Percentiles rank a stretch among this genome's conserved stretches.
phyloP scores from a whole-genome alignment of 53 echinoderm and acorn worm genomes.

The Paracentrotus lividus region DNA sequence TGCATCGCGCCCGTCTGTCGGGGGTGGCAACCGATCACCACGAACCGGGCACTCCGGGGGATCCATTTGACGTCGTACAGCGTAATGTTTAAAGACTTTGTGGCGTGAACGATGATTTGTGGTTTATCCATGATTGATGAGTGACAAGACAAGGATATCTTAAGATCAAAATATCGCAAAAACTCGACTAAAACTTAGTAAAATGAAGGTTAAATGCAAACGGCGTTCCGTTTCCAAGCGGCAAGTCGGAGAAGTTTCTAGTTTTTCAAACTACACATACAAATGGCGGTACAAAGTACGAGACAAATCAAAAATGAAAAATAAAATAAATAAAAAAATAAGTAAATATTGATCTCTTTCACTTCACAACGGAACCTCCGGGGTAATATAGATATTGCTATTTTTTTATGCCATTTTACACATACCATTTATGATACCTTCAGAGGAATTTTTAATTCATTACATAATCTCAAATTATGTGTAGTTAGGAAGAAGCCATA shows the following conservation, averaged over 20 bases:
- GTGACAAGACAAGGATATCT: not conserved
- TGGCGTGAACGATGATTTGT: slow-evolving; percentile 90
- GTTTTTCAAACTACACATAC: not conserved
- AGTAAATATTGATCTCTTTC: too few species aligned
- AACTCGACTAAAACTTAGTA: not conserved
- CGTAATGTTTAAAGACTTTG: slow-evolving; percentile 90
- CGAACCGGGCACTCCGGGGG: slow-evolving; percentile 96
- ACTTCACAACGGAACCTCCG: not conserved
- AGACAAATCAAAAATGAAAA: not conserved
- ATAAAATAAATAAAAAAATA: too few species aligned
- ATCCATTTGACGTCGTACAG: slow-evolving; percentile 93
- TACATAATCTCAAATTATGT: too few species aligned
- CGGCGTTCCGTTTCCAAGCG: slow-evolving; percentile 3
- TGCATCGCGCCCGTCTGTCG: slow-evolving; percentile 93
- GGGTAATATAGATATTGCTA: too few species aligned
- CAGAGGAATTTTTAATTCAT: too few species aligned
- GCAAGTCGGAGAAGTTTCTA: not conserved
- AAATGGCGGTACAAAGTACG: not conserved
- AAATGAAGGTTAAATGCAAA: not conserved
- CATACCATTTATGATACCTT: too few species aligned
- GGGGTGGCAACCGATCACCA: slow-evolving; percentile 93
- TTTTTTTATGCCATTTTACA: too few species aligned
- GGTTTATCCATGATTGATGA: slow-evolving; percentile 83
- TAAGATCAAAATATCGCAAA: not conserved
- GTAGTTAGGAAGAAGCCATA: too few species aligned